Conservation (phyloP, 1,140 invertebrate genomes). For the Geopemphigus sp. region DNA sequence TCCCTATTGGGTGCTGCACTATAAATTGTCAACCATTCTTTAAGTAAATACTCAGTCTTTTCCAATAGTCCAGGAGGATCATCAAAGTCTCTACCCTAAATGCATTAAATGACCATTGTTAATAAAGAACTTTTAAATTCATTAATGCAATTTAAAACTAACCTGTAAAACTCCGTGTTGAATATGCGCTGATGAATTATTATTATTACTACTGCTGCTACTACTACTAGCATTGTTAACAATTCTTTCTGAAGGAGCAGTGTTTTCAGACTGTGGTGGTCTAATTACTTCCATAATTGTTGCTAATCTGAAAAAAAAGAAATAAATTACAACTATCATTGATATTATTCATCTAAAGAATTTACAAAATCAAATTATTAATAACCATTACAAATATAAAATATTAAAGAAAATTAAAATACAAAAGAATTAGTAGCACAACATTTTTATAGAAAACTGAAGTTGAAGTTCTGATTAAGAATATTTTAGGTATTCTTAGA, state of each 20-base stretch:
- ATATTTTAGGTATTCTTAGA: too few relatives aligned
- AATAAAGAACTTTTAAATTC: neutral
- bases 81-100: slow-evolving; percentile 80
- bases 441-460: too few relatives aligned
- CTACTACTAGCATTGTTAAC: slow-evolving; percentile 9
- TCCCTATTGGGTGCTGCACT: slow-evolving; percentile 76
- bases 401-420: too few relatives aligned
- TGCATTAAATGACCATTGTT: slow-evolving; percentile 32
- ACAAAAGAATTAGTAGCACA: too few relatives aligned
- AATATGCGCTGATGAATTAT: slow-evolving; percentile 79
- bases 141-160: neutral
- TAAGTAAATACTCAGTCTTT: slow-evolving; percentile 89
- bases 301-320: neutral
- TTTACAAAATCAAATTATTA: too few relatives aligned
- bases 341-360: too few relatives aligned
- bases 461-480: too few relatives aligned
- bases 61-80: slow-evolving; percentile 92
- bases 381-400: too few relatives aligned
- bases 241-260: slow-evolving; percentile 27
- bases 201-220: slow-evolving; percentile 15
- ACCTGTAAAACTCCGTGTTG: slow-evolving; percentile 86
- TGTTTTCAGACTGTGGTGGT: slow-evolving; percentile 36
- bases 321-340: too few relatives aligned
- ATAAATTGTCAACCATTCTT: slow-evolving; percentile 94
- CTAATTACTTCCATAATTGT: slow-evolving; percentile 31